Conservation (phyloP, 2,797 vertebrate species). For the Propithecus deckenii region DNA sequence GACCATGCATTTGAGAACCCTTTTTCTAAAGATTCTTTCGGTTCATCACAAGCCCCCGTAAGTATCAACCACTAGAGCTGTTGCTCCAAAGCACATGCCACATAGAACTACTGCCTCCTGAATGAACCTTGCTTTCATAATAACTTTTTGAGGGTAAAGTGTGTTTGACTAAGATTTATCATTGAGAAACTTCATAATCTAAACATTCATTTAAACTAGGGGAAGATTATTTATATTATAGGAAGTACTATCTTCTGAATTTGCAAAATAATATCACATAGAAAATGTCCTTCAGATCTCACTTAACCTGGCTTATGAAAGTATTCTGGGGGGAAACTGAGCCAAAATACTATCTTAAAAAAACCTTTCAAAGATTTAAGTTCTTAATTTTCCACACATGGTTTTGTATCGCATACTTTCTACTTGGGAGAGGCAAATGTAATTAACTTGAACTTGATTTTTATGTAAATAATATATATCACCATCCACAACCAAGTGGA, state of each 20-base stretch:
- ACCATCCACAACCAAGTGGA: not conserved
- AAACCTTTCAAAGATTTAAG: not conserved
- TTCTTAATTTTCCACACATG: not conserved
- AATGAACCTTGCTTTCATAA: not conserved
- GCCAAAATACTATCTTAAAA: not conserved
- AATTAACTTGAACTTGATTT: not conserved
- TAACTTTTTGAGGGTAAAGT: not conserved
- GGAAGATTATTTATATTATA: not conserved
- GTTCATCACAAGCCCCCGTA: slow-evolving; percentile 85
- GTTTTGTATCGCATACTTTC: not conserved
- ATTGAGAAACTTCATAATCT: not conserved
- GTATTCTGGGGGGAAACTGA: not conserved
- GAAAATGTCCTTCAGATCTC: not conserved
- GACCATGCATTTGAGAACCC: slow-evolving; percentile 88
- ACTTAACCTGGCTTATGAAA: not conserved
- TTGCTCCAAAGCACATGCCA: not conserved
- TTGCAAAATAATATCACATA: not conserved
- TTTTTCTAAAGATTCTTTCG: slow-evolving; percentile 87
- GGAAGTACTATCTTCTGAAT: not conserved
- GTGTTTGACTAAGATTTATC: not conserved
- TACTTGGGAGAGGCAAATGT: not conserved
- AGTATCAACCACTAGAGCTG: slow-evolving; percentile 74
- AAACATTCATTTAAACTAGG: not conserved
- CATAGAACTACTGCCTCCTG: not conserved
- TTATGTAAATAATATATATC: not conserved